phyloP scores from a whole-genome alignment of 23 tunicate species.

The Styela clava region DNA sequence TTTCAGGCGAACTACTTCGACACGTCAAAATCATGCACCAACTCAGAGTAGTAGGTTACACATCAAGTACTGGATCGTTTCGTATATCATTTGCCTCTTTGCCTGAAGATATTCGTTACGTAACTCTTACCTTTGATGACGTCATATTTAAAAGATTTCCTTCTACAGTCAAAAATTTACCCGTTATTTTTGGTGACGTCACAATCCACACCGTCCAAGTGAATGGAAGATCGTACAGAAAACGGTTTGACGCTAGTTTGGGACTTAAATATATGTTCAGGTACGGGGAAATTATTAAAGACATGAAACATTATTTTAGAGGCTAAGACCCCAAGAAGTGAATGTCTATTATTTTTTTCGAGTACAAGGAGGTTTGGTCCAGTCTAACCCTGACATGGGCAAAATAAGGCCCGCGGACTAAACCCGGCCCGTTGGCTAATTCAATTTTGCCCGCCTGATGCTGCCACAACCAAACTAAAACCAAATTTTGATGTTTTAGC shows the following conservation, averaged over 20 bases:
- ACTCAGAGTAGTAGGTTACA: conserved; percentile 80
- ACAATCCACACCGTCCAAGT: conserved; percentile 59
- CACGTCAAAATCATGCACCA: conserved; percentile 54
- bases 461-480: no score
- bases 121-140: conserved; percentile 70
- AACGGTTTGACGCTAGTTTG: conserved; percentile 34
- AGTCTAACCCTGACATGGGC: no score
- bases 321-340: no score
- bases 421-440: no score
- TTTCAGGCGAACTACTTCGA: conserved; percentile 41
- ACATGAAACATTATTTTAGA: no score
- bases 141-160: conserved; percentile 49
- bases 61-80: conserved; percentile 76
- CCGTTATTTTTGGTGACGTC: conserved; percentile 65
- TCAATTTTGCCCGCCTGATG: no score
- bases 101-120: conserved; percentile 60
- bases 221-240: conserved; percentile 23
- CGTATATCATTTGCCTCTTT: conserved; percentile 45
- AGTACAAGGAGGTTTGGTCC: no score
- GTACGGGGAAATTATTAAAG: conserved; percentile 22
- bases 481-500: no score
- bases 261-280: conserved; percentile 59
- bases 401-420: no score
- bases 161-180: conserved; percentile 58
- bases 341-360: no score